Evolutionary conservation across 2,888 invertebrate genomes (phyloP).

Genomic region (Papilio demoleus): DNA sequence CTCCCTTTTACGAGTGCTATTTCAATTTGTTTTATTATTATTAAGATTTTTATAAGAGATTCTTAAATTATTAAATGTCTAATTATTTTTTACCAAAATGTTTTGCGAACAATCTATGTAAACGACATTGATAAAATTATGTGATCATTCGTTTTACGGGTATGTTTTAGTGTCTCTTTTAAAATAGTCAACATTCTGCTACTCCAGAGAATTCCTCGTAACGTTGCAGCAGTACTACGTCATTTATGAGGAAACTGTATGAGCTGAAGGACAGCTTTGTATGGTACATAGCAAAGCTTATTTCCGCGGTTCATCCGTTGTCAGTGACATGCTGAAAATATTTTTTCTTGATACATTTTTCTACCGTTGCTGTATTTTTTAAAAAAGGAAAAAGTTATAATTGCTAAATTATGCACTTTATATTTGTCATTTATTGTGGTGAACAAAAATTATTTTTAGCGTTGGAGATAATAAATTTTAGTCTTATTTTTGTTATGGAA

Average conservation of each 20-base stretch:
- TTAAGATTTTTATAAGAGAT: too few species aligned
- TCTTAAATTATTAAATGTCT: too few species aligned
- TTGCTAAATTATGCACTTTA: not conserved
- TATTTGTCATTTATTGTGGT: not conserved
- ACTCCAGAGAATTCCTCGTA: not conserved
- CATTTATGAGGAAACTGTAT: slow-evolving; percentile 20
- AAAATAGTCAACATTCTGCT: not conserved
- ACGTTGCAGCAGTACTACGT: not conserved
- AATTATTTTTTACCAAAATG: too few species aligned
- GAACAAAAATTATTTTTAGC: not conserved
- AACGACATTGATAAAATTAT: not conserved
- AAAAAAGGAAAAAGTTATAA: not conserved
- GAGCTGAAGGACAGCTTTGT: not conserved
- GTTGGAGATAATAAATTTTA: not conserved
- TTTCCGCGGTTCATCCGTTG: slow-evolving; percentile 17
- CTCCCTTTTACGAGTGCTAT: not conserved
- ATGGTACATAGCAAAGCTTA: slow-evolving; percentile 20
- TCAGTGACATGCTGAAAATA: not conserved
- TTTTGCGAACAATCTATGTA: not conserved
- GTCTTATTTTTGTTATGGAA: not conserved
- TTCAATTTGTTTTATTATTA: not conserved
- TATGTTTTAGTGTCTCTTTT: not conserved
- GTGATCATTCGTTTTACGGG: not conserved
- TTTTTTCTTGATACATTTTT: not conserved
- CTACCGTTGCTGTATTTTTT: not conserved